phyloP scores from a whole-genome alignment of 2,888 invertebrate species.

The Heteromurus nitidus region DNA sequence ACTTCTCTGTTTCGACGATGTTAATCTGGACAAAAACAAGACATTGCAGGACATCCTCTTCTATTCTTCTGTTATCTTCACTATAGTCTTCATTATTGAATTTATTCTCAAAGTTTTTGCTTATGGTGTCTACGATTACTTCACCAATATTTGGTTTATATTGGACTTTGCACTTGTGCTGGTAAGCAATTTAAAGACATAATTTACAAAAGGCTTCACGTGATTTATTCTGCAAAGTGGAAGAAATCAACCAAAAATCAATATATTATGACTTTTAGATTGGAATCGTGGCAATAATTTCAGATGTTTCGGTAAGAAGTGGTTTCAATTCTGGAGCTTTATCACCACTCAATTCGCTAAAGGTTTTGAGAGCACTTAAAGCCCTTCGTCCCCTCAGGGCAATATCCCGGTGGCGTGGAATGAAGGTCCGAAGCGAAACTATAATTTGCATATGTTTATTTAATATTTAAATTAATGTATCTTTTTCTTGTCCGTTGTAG shows the following conservation, averaged over 20 bases:
- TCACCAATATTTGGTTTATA: conserved; percentile 96
- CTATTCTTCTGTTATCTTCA: conserved; percentile 83
- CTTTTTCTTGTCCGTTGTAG: conserved; percentile 75
- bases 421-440: conserved; percentile 81
- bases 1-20: conserved; percentile 96
- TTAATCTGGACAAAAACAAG: conserved; percentile 91
- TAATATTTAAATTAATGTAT: neutral
- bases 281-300: conserved; percentile 4
- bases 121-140: conserved; percentile 94
- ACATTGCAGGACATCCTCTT: conserved; percentile 87
- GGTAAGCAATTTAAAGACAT: neutral
- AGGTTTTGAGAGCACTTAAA: conserved; percentile 81
- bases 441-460: neutral
- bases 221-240: neutral
- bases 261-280: conserved; percentile 27
- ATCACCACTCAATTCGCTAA: conserved; percentile 17
- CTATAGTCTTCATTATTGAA: conserved; percentile 92
- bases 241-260: neutral
- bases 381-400: conserved; percentile 96
- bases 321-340: neutral
- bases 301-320: neutral
- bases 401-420: conserved; percentile 97
- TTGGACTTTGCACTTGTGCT: conserved; percentile 97
- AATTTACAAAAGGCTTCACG: neutral
- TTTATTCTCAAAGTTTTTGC: conserved; percentile 95